These are phyloP conservation scores for Platygyra sinensis DNA, from an alignment of 64 coral and sea anemone genomes.

Conservation along the genomic window DNA sequence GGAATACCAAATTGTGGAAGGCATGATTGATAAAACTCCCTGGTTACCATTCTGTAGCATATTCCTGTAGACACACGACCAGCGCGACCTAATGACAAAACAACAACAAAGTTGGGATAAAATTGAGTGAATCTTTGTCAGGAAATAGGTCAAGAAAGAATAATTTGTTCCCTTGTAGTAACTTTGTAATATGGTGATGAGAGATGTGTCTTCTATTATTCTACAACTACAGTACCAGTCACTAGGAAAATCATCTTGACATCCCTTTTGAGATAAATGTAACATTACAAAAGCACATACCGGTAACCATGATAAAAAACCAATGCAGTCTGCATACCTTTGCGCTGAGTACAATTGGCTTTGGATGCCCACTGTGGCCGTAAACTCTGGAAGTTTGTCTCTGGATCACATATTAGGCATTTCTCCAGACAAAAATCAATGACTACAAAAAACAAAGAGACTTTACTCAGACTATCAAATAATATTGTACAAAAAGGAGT, in stretches of 20 bases:
- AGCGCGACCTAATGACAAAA: slow-evolving; percentile 76
- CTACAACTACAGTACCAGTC: too few relatives aligned
- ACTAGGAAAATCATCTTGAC: too few relatives aligned
- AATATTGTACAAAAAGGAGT: too few relatives aligned
- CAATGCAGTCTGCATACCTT: slow-evolving; percentile 58
- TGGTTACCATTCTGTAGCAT: slow-evolving; percentile 82
- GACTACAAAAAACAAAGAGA: slow-evolving; percentile 48
- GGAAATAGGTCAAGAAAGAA: too few relatives aligned
- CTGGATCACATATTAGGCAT: slow-evolving; percentile 82
- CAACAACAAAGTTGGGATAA: too few relatives aligned
- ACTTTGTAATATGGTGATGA: too few relatives aligned
- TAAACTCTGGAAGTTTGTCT: slow-evolving; percentile 93
- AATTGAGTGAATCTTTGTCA: neutral
- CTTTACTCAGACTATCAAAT: too few relatives aligned
- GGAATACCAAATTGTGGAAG: slow-evolving; percentile 88
- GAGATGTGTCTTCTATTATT: neutral
- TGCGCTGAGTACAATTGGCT: slow-evolving; percentile 81
- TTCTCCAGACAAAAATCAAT: slow-evolving; percentile 96
- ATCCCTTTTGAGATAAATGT: too few relatives aligned
- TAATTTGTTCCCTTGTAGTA: neutral
- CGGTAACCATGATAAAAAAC: too few relatives aligned
- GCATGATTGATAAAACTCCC: slow-evolving; percentile 81
- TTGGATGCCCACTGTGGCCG: slow-evolving; percentile 91
- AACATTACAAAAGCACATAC: too few relatives aligned
- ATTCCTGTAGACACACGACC: slow-evolving; percentile 95